A percentile compares a stretch with the other conserved stretches of the same genome.
Conservation (phyloP, 2,113 vertebrate genomes). For the Aptenodytes forsteri region DNA sequence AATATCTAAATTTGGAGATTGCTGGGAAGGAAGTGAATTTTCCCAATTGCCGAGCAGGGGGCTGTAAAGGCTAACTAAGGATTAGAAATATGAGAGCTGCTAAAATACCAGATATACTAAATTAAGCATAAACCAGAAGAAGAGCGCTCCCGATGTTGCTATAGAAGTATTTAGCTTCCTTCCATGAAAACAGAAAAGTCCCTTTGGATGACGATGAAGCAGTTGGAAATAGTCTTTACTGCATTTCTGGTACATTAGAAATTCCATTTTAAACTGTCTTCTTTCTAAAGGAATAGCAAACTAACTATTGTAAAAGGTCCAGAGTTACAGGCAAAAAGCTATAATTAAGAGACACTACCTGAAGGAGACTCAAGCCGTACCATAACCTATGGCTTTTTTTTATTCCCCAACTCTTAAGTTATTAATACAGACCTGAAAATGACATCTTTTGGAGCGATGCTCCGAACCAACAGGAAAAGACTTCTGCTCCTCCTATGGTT, state of each 20-base stretch:
- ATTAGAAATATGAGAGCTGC: background rate
- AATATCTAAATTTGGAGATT: background rate
- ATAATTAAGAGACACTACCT: background rate
- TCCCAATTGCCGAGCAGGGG: background rate
- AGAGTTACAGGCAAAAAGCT: background rate
- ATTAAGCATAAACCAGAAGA: background rate
- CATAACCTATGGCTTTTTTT: background rate
- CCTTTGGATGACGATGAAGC: background rate
- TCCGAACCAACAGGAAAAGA: background rate
- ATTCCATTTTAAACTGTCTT: background rate
- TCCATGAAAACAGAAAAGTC: background rate
- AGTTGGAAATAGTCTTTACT: background rate
- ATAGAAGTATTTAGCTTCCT: background rate
- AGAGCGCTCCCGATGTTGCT: rapidly evolving
- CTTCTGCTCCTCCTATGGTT: rapidly evolving
- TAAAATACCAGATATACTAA: background rate
- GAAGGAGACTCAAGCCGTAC: background rate
- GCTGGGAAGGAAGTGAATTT: background rate
- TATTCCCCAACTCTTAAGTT: background rate
- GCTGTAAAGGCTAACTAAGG: background rate
- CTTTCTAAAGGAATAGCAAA: background rate
- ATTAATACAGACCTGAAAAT: background rate
- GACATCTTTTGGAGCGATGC: background rate
- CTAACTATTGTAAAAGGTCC: background rate
- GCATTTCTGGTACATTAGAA: background rate